phyloP scores from a whole-genome alignment of 2,888 invertebrate species.

The Choristoneura rosaceana region DNA sequence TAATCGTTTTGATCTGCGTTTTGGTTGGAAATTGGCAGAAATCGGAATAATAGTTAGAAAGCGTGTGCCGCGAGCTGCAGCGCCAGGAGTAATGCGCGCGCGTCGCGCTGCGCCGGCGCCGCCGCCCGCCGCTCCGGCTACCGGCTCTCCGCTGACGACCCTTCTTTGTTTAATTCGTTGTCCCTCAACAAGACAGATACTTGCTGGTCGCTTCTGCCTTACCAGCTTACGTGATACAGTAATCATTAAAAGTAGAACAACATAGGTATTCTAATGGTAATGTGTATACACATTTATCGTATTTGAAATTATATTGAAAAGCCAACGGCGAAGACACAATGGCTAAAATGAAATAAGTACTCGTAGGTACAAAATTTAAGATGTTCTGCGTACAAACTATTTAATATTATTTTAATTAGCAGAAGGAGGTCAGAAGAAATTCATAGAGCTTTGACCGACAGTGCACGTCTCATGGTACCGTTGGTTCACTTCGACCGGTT shows the following conservation, averaged over 20 bases:
- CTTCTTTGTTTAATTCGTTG: not conserved
- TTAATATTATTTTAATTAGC: not conserved
- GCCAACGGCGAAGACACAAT: too few species aligned
- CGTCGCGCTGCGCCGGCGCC: not conserved
- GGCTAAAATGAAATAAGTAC: not conserved
- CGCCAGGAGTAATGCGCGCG: constrained; percentile 67
- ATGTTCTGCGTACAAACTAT: not conserved
- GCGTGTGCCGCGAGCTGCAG: constrained; percentile 67
- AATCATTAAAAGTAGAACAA: too few species aligned
- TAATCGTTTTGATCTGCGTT: not conserved
- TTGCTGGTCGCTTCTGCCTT: not conserved
- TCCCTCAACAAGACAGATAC: not conserved
- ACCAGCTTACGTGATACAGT: not conserved
- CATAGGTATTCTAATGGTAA: too few species aligned
- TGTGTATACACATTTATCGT: too few species aligned
- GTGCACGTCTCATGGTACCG: constrained; percentile 51
- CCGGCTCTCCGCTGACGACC: not conserved
- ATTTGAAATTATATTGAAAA: too few species aligned
- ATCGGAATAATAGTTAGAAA: not conserved
- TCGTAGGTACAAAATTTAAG: too few species aligned
- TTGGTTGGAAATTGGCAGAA: not conserved
- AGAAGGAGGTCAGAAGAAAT: constrained; percentile 14
- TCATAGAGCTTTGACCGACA: not conserved
- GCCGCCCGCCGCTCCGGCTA: not conserved
- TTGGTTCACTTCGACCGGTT: constrained; percentile 62